phyloP scores from a whole-genome alignment of 2,888 invertebrate species.

The Agrotis puta region DNA sequence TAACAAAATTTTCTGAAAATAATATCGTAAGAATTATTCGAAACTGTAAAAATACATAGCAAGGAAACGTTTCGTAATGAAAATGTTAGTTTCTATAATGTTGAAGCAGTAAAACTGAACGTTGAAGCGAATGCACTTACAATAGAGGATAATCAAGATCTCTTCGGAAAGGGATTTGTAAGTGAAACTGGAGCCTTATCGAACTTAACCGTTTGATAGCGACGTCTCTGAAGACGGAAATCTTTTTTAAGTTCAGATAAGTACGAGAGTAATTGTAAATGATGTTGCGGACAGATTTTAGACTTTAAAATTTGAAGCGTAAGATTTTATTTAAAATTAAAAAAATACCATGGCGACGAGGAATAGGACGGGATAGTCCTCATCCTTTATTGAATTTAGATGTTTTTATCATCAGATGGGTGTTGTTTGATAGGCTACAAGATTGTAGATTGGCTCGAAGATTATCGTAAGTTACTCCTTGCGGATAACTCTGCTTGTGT shows the following conservation, averaged over 20 bases:
- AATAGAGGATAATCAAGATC: slow-evolving; percentile 50
- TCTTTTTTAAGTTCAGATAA: slow-evolving; percentile 10
- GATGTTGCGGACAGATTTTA: neutral
- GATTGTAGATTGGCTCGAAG: too few relatives aligned
- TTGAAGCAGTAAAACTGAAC: slow-evolving; percentile 36
- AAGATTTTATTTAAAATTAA: neutral
- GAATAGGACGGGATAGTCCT: too few relatives aligned
- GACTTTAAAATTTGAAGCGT: neutral
- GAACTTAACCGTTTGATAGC: slow-evolving; percentile 26
- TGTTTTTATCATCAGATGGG: too few relatives aligned
- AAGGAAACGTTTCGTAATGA: neutral
- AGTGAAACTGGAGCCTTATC: slow-evolving; percentile 50
- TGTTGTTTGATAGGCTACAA: too few relatives aligned
- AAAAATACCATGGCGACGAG: too few relatives aligned
- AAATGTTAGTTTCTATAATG: slow-evolving; percentile 10
- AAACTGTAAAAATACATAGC: neutral
- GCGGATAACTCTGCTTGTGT: too few relatives aligned
- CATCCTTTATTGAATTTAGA: too few relatives aligned
- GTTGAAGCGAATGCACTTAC: slow-evolving; percentile 45
- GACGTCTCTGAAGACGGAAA: slow-evolving; percentile 18
- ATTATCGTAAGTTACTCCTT: too few relatives aligned
- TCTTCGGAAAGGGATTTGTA: slow-evolving; percentile 38
- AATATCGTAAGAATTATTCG: neutral
- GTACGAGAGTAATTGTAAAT: neutral
- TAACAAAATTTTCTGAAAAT: neutral